phyloP scores from a whole-genome alignment of 2,113 vertebrate species.

The Grus americana region DNA sequence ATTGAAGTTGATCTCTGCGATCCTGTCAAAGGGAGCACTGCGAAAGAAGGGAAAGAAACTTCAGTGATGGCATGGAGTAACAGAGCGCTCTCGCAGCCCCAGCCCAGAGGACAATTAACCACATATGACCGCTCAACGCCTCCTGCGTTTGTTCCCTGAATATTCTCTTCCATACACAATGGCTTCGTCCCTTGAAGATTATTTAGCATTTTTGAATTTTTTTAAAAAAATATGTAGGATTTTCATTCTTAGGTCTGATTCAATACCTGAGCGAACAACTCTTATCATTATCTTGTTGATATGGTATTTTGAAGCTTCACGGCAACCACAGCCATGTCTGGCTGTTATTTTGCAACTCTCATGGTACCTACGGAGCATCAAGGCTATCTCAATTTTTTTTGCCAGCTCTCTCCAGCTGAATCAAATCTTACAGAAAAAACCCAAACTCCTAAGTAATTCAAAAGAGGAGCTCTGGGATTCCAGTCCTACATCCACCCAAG shows the following conservation, averaged over 20 bases:
- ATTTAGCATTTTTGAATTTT: neutral
- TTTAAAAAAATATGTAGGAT: neutral
- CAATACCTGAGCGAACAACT: too few species aligned
- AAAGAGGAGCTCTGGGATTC: neutral
- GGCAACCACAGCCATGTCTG: neutral
- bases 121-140: neutral
- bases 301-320: rapidly evolving
- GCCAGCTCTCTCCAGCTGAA: neutral
- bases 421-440: neutral
- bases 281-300: rapidly evolving
- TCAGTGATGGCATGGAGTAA: rapidly evolving
- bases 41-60: neutral
- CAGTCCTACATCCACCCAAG: rapidly evolving
- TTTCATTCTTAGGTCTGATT: neutral
- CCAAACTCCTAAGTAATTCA: neutral
- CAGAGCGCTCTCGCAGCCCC: rapidly evolving
- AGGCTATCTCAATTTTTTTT: neutral
- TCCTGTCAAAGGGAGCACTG: slow-evolving; percentile 94
- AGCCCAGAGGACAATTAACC: neutral
- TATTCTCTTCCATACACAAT: rapidly evolving
- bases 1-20: slow-evolving; percentile 94
- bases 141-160: rapidly evolving
- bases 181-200: rapidly evolving
- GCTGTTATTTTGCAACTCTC: neutral
- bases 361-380: rapidly evolving